Base-by-base conservation (phyloP, 2,113 vertebrate species). In the Rhodinocichla rosea region DNA sequence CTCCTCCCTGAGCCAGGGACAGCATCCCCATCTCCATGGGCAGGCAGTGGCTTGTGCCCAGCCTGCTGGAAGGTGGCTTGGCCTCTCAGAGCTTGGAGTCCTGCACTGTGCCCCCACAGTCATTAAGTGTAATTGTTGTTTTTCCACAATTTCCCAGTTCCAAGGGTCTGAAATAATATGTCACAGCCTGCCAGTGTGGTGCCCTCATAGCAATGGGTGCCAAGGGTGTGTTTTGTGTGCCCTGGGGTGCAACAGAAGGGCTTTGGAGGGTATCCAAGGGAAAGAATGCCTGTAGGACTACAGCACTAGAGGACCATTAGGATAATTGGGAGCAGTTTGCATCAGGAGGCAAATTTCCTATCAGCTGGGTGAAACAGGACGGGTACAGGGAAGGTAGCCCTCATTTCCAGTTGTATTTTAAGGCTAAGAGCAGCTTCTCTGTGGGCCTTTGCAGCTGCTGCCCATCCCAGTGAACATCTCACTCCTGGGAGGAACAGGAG, bases 1-100 rank as follows among this genome's bases (percentile, higher is more conserved):
- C 35, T 68, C 39, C 30, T 80, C 50, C 18, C 27, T 23, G 56
- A 1, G 3, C 27, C 70, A 64, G 30, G 13, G 26, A 42, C 30
- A 53, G 22, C 39, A 21, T 35, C 13, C 40, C 8, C 21, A 40
- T 47, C 55, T 27, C 40, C 0, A 0, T 0, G 9, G n/a, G 22
- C 37, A 42, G 1, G 0, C 33, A 6, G 10, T 50, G 59, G n/a
- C 42, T 81, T 45, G 26, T 87, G 68, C n/a, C 40, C 55, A 78
- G 59, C 26, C 47, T 1, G 4, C 1, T 1, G 21, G 37, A 56
- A 85, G n/a, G n/a, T 57, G 56, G 24, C 40, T 59, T 62, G 37
- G 37, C 28, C 47, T 74, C 79, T 57, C 45, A 42, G 42, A 70
- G 24, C n/a, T 49, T 49, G 47, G 27, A 52, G 13, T 5, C 52